Percentiles rank a stretch among this genome's conserved stretches.
Conservation (phyloP, 2,797 vertebrate genomes). For the Odontamblyopus lacepedii region DNA sequence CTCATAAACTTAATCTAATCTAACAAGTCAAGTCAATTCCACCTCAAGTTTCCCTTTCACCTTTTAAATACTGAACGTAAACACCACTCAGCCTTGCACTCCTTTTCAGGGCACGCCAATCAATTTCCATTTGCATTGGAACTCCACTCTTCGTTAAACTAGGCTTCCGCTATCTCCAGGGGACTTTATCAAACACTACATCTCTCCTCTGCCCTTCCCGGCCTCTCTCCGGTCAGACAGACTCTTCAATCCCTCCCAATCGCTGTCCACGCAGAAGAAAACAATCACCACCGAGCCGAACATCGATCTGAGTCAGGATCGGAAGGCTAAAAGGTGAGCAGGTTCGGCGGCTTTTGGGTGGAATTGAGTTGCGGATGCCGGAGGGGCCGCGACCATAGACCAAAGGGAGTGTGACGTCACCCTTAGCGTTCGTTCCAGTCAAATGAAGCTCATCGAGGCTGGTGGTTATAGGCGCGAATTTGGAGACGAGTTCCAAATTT, state of each 20-base stretch:
- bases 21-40: too few relatives aligned
- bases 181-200: constrained; percentile 37
- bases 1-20: too few relatives aligned
- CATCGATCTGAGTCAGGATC: constrained; percentile 25
- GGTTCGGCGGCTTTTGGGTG: too few relatives aligned
- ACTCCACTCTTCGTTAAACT: constrained; percentile 58
- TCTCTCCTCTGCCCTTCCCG: constrained; percentile 23
- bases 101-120: constrained; percentile 30
- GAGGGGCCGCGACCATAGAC: too few relatives aligned
- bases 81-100: background rate
- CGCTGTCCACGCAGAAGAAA: constrained; percentile 25
- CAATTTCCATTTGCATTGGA: constrained; percentile 71
- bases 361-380: too few relatives aligned
- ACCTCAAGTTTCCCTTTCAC: background rate
- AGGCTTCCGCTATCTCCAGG: constrained; percentile 40
- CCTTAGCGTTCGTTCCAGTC: too few relatives aligned
- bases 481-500: too few relatives aligned
- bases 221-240: constrained; percentile 27
- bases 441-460: too few relatives aligned
- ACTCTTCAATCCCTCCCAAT: constrained; percentile 37
- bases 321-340: too few relatives aligned
- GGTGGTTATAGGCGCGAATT: too few relatives aligned
- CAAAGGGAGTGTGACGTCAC: too few relatives aligned
- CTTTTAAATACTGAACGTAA: background rate
- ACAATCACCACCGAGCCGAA: constrained; percentile 1